phyloP scores from a whole-genome alignment of 2,113 vertebrate genomes.

The Festucalex cinctus region DNA sequence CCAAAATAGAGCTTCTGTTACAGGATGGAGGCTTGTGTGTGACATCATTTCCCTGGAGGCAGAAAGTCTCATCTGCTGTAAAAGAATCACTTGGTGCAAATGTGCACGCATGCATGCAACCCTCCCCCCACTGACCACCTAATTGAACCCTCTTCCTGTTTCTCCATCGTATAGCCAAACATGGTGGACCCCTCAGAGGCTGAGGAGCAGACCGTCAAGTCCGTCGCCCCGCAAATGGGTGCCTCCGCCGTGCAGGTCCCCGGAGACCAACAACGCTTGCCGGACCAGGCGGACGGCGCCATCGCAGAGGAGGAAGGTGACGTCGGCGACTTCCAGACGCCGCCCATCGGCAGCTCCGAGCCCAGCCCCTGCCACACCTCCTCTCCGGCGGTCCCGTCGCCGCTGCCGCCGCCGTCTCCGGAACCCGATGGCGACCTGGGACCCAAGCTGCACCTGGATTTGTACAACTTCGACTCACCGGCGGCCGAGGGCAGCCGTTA shows the following conservation, averaged over 20 bases:
- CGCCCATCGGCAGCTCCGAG: slow-evolving; percentile 56
- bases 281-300: slow-evolving; percentile 51
- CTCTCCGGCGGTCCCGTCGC: background rate
- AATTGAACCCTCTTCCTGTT: slow-evolving; percentile 39
- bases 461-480: slow-evolving; percentile 91
- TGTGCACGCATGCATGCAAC: slow-evolving; percentile 54
- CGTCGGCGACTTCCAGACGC: slow-evolving; percentile 46
- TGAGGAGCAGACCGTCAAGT: slow-evolving; percentile 67
- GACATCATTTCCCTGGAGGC: slow-evolving; percentile 59
- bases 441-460: slow-evolving; percentile 87
- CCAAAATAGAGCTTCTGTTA: slow-evolving; percentile 57
- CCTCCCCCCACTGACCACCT: slow-evolving; percentile 41
- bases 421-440: slow-evolving; percentile 53
- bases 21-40: slow-evolving; percentile 36
- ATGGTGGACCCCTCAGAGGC: slow-evolving; percentile 78
- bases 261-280: slow-evolving; percentile 54
- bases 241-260: slow-evolving; percentile 46
- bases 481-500: slow-evolving; percentile 94
- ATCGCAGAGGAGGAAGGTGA: slow-evolving; percentile 56
- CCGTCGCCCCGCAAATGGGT: slow-evolving; percentile 53
- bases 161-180: slow-evolving; percentile 46
- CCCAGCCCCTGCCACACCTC: slow-evolving; percentile 50
- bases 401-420: slow-evolving; percentile 22
- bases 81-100: slow-evolving; percentile 46
- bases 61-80: slow-evolving; percentile 53